Percentiles rank a stretch among this genome's conserved stretches.
Conservation (phyloP, 2,113 vertebrate species). For the Sturnus vulgaris region DNA sequence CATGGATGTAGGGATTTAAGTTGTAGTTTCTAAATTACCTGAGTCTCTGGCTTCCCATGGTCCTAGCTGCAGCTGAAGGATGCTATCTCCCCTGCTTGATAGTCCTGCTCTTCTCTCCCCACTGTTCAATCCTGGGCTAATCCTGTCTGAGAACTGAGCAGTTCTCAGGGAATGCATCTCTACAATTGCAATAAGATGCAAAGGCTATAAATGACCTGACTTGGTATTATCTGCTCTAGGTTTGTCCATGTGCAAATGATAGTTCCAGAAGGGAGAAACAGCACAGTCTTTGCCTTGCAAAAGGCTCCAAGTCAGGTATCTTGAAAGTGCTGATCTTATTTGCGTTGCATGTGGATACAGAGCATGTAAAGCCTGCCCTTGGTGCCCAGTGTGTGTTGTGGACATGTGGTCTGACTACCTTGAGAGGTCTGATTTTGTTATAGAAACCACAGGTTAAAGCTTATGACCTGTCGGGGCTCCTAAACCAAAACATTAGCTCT, state of each 20-base stretch:
- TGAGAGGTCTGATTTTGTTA: not conserved
- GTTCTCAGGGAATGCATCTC: not conserved
- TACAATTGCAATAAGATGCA: not conserved
- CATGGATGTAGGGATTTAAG: not conserved
- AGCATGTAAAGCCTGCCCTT: not conserved
- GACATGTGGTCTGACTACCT: not conserved
- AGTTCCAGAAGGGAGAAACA: not conserved
- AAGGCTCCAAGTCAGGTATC: not conserved
- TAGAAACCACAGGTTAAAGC: not conserved
- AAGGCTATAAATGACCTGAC: not conserved
- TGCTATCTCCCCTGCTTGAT: not conserved
- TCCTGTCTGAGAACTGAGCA: not conserved
- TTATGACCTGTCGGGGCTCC: not conserved
- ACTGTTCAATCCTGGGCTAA: not conserved
- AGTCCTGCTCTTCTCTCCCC: not conserved
- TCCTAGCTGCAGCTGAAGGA: not conserved
- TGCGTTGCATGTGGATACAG: not conserved
- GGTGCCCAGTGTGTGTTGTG: rapidly evolving
- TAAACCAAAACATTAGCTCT: not conserved
- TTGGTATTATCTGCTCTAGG: not conserved
- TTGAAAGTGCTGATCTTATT: not conserved
- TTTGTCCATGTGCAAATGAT: not conserved
- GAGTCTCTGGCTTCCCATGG: not conserved
- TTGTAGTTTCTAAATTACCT: not conserved
- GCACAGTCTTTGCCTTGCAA: not conserved